Evolutionary conservation across 2,113 vertebrate genomes (phyloP), one percentile per base, ranked within the genome.

Genomic region (Nothobranchius kuhntae): DNA sequence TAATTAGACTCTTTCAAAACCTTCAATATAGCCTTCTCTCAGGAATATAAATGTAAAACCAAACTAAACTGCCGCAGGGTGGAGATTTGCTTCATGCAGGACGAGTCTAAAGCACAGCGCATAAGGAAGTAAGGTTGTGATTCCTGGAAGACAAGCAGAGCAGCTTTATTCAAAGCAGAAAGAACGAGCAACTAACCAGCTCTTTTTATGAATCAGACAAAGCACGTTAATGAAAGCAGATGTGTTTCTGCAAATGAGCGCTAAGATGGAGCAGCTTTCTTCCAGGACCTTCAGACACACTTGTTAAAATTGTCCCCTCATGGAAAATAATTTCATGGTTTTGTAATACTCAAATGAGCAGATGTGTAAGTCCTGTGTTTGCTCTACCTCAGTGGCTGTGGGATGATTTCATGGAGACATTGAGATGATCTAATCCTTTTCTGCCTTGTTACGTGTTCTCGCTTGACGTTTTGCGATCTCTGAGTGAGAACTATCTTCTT

Each of bases 1-100:
- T 66, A 86, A 86, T 87, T 81, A 87, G 61, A 81, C 64, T 75
- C 59, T 61, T 69, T 54, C 44, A 61, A 53, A 77, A 64, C 68
- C 36, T 0, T 35, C 44, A 56, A 68, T 68, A 51, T 48, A 42
- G 57, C 73, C 35, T 70, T 59, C 36, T 64, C 74, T 63, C 54
- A 44, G 56, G 21, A 59, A 56, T 73, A 67, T 54, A 71, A 53
- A 47, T 54, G 66, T 45, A 65, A 45, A 68, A 45, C n/a, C 45
- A 73, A 62, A 71, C 47, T 3, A 65, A 47, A 38, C 35, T 50
- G 50, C 46, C 46, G 35, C 44, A 13, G 10, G 13, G 44, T 4
- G 12, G 40, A 11, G 40, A 30, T 30, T 9, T 4, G 6, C 9
- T 45, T 45, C 12, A 13, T 45, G 10, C 44, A 45, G 44, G 9